Percentiles rank a stretch among this genome's conserved stretches.
These are phyloP conservation scores for Leucosticte australis DNA, from an alignment of 2,113 vertebrate species.

Conservation along the genomic window DNA sequence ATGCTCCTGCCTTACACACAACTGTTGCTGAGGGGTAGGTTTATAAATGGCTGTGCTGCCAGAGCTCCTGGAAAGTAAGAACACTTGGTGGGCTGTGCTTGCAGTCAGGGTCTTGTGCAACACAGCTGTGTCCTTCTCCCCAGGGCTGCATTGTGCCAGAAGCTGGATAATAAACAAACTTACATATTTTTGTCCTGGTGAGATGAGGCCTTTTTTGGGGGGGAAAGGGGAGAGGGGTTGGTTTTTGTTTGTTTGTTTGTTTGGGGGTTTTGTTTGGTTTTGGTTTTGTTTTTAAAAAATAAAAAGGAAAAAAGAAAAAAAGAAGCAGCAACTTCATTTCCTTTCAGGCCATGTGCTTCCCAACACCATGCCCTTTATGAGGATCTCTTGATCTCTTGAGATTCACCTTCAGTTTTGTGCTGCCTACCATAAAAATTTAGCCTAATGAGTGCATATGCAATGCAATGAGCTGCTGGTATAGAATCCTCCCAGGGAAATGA, in stretches of 20 bases:
- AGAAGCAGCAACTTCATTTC: neutral
- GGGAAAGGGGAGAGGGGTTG: too few species aligned
- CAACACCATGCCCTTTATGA: neutral
- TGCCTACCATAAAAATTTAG: neutral
- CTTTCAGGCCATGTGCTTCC: neutral
- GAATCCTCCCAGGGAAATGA: neutral
- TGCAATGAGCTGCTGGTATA: rapidly evolving
- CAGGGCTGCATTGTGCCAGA: neutral
- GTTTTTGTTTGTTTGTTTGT: neutral
- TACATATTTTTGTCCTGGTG: neutral
- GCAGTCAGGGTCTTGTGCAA: neutral
- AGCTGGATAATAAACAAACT: neutral
- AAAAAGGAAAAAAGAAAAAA: neutral
- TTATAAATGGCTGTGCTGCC: neutral
- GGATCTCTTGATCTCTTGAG: neutral
- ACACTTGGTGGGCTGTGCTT: neutral
- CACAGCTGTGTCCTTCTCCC: neutral
- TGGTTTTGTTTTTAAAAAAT: neutral
- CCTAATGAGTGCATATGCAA: rapidly evolving
- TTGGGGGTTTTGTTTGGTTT: neutral
- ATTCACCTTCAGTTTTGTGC: neutral
- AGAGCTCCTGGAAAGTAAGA: neutral
- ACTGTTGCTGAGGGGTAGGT: neutral
- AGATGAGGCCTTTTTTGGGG: neutral
- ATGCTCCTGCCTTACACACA: neutral